Percentiles rank a stretch among this genome's conserved stretches.
These are phyloP conservation scores for Drymodes brunneopygia DNA, from an alignment of 2,113 vertebrate genomes.

Conservation along the genomic window DNA sequence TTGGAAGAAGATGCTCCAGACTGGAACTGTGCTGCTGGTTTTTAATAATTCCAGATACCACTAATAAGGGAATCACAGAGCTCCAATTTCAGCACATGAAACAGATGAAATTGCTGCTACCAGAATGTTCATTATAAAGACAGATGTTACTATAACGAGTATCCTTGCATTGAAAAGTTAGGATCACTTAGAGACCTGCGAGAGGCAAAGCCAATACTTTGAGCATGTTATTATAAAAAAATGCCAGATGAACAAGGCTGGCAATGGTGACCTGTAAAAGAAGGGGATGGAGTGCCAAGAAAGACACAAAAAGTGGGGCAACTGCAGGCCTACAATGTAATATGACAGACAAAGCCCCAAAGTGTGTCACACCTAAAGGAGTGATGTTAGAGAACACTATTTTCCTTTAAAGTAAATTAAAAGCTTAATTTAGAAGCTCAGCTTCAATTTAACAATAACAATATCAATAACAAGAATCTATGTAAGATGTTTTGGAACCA, in stretches of 20 bases:
- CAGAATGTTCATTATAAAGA: not conserved
- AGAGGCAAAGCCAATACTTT: not conserved
- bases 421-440: not conserved
- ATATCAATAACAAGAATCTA: not conserved
- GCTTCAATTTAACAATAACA: not conserved
- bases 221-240: not conserved
- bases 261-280: not conserved
- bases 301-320: not conserved
- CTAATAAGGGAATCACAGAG: not conserved
- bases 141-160: not conserved
- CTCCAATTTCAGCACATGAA: not conserved
- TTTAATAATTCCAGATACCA: not conserved
- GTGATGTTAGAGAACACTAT: not conserved
- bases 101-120: not conserved
- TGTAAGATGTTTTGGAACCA: not conserved
- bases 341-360: not conserved
- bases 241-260: not conserved
- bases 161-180: not conserved
- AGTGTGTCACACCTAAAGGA: not conserved
- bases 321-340: not conserved
- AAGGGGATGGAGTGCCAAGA: not conserved
- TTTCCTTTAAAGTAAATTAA: not conserved
- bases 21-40: not conserved
- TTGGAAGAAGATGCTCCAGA: not conserved
- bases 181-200: not conserved